These are phyloP conservation scores for Drosophila miranda DNA, from an alignment of 1,140 invertebrate genomes.

Conservation along the genomic window DNA sequence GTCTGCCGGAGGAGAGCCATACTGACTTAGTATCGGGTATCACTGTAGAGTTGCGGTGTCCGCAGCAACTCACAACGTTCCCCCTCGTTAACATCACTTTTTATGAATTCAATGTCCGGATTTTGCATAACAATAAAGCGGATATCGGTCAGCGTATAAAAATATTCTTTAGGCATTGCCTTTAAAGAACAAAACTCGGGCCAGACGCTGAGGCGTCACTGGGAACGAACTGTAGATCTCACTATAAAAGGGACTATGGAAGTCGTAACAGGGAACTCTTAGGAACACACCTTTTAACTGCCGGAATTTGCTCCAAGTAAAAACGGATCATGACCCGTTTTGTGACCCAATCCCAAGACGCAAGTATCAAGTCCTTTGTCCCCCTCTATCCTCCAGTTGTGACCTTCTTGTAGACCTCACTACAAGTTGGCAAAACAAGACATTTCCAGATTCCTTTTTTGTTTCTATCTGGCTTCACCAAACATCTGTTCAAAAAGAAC, in stretches of 20 bases:
- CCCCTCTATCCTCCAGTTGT: neutral
- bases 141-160: slow-evolving; percentile 59
- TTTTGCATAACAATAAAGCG: slow-evolving; percentile 76
- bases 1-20: no score
- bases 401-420: slow-evolving; percentile 20
- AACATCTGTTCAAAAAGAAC: slow-evolving; percentile 41
- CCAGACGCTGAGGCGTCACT: slow-evolving; percentile 21
- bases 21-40: no score
- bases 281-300: no score
- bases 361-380: slow-evolving; percentile 54
- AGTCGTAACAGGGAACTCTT: no score
- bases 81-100: slow-evolving; percentile 72
- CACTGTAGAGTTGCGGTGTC: no score
- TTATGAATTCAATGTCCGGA: slow-evolving; percentile 57
- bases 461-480: slow-evolving; percentile 12
- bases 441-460: slow-evolving; percentile 12
- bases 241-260: no score
- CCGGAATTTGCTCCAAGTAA: no score
- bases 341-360: no score
- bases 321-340: no score
- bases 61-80: no score
- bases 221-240: no score
- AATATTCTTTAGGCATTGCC: neutral
- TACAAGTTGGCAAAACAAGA: slow-evolving; percentile 60
- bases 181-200: neutral